These are phyloP conservation scores for Galagoides demidoff DNA, from an alignment of 2,797 vertebrate species.

Conservation along the genomic window DNA sequence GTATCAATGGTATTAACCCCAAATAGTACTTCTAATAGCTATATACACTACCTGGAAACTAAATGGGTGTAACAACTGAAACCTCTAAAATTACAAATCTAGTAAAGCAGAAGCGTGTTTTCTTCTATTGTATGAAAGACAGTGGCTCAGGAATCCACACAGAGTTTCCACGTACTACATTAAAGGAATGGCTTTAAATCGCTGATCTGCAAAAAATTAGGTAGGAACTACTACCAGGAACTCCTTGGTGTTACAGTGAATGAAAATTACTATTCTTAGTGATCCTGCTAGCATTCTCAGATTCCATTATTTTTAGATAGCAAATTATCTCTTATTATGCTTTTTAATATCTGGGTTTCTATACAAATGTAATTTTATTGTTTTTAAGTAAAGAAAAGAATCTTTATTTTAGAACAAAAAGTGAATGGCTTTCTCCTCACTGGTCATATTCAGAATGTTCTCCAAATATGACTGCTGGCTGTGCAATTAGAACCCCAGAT, in stretches of 20 bases:
- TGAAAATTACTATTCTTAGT: neutral
- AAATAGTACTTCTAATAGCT: conserved; percentile 42
- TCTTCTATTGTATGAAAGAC: neutral
- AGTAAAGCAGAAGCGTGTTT: conserved; percentile 10
- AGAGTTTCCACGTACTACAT: neutral
- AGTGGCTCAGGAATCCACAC: neutral
- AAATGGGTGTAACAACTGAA: conserved; percentile 10
- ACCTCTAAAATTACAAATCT: neutral
- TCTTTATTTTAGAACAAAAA: conserved; percentile 24
- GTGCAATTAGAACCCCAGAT: neutral
- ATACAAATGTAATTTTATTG: conserved; percentile 18
- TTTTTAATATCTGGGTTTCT: conserved; percentile 20
- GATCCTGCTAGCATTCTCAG: neutral
- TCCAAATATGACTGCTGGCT: neutral
- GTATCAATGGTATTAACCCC: neutral
- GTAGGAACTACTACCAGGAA: neutral
- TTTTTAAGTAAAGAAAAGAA: conserved; percentile 32
- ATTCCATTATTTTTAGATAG: conserved; percentile 25
- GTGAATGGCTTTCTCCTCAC: conserved; percentile 1
- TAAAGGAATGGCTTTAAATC: neutral
- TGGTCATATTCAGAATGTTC: neutral
- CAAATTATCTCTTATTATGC: conserved; percentile 26
- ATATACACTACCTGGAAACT: conserved; percentile 5
- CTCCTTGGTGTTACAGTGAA: neutral
- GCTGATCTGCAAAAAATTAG: neutral